Evolutionary conservation across 2,888 invertebrate species (phyloP).

Genomic region (Pogonocherus hispidulus): DNA sequence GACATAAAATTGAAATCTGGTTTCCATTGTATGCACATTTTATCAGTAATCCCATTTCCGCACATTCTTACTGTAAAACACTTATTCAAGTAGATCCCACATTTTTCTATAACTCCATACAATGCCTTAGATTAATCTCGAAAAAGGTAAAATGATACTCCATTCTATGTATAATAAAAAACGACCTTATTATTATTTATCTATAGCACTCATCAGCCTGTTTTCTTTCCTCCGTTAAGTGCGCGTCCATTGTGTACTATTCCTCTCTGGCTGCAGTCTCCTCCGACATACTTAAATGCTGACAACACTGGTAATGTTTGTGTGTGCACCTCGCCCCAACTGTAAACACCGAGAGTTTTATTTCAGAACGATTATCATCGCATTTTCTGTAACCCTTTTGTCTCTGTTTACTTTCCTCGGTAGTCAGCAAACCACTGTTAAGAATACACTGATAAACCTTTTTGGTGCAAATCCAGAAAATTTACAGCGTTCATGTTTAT

Average conservation of each 20-base stretch:
- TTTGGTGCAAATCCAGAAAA: neutral
- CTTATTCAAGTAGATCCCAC: neutral
- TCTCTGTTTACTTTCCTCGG: constrained; percentile 47
- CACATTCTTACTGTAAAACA: neutral
- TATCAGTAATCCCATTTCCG: neutral
- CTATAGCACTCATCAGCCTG: constrained; percentile 56
- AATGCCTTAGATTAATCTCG: constrained; percentile 17
- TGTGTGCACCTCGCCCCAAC: constrained; percentile 50
- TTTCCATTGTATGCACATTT: constrained; percentile 1
- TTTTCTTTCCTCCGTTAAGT: constrained; percentile 55
- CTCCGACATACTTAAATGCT: constrained; percentile 44
- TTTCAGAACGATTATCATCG: constrained; percentile 56
- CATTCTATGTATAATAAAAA: constrained; percentile 47
- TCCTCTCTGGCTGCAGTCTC: constrained; percentile 45
- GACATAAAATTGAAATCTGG: neutral
- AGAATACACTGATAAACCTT: neutral
- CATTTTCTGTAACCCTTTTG: constrained; percentile 55
- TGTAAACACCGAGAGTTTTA: constrained; percentile 56
- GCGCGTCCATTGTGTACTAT: constrained; percentile 51
- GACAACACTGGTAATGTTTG: constrained; percentile 47
- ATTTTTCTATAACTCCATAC: neutral
- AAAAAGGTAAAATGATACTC: constrained; percentile 46
- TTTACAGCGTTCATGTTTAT: too few species aligned
- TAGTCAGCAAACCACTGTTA: constrained; percentile 41
- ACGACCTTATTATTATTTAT: constrained; percentile 55